Conservation (phyloP, 30 jellyfish, hydroid and myxozoan species). For the Aurelia sp. region DNA sequence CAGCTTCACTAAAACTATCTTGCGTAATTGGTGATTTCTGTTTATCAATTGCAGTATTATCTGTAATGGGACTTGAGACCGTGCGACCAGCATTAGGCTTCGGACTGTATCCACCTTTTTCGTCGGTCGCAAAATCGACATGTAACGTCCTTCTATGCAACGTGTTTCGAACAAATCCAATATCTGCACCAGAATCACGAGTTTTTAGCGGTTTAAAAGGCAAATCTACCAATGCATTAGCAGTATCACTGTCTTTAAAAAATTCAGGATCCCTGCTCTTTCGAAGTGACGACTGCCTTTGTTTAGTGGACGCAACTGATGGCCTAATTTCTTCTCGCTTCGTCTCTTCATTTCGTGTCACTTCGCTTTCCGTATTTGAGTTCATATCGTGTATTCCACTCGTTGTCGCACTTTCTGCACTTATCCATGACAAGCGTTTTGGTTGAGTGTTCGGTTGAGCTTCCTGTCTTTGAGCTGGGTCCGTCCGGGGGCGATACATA, state of each 20-base stretch:
- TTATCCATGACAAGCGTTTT: conserved; percentile 90
- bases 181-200: conserved; percentile 52
- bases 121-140: conserved; percentile 57
- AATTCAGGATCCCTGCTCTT: background rate
- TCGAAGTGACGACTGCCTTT: conserved; percentile 29
- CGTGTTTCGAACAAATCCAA: conserved; percentile 76
- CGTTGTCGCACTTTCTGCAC: conserved; percentile 90
- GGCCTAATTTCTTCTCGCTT: no score
- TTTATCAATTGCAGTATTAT: background rate
- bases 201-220: conserved; percentile 46
- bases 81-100: background rate
- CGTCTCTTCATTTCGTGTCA: no score
- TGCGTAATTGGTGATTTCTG: no score
- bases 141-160: conserved; percentile 84
- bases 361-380: conserved; percentile 41
- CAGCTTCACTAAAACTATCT: background rate
- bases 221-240: conserved; percentile 58
- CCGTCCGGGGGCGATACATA: conserved; percentile 40
- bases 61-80: conserved; percentile 12
- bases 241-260: conserved; percentile 23
- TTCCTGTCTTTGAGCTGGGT: conserved; percentile 29
- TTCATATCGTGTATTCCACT: conserved; percentile 88
- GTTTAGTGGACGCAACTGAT: conserved; percentile 35
- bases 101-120: background rate
- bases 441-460: conserved; percentile 16